These are phyloP conservation scores for Mus spretus DNA, from an alignment of 2,797 vertebrate genomes.

Conservation along the genomic window DNA sequence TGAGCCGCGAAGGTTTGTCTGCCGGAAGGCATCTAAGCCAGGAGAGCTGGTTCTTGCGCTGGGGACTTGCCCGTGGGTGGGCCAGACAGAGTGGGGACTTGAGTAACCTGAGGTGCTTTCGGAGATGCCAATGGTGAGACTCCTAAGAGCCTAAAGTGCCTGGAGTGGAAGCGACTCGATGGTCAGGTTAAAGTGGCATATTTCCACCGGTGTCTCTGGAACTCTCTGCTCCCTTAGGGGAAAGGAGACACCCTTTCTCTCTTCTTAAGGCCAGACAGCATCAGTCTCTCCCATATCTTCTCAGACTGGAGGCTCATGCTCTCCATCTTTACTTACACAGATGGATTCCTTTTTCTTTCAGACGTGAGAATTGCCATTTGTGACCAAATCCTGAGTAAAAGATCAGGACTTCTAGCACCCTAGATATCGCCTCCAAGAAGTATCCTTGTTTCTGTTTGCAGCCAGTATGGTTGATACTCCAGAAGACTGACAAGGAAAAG, in stretches of 20 bases:
- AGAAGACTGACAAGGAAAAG: background rate
- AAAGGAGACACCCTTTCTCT: background rate
- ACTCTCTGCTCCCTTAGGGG: background rate
- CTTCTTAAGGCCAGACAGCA: too few relatives aligned
- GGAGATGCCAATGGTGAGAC: background rate
- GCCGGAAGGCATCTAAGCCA: background rate
- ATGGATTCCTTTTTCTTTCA: background rate
- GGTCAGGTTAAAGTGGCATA: background rate
- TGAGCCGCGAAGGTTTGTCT: background rate
- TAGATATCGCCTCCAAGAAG: background rate
- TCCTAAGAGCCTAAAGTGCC: background rate
- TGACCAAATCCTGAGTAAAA: conserved; percentile 26
- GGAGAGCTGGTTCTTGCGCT: background rate
- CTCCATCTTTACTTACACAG: background rate
- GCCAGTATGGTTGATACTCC: background rate
- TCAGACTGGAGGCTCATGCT: background rate
- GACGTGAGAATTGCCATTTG: background rate
- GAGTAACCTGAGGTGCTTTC: background rate
- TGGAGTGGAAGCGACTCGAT: too few relatives aligned
- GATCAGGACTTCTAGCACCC: background rate
- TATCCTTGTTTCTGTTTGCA: background rate
- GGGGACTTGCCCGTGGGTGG: background rate
- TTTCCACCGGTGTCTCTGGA: background rate
- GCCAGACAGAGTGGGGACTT: background rate
- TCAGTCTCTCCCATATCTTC: background rate